These are phyloP conservation scores for Heliothis peltigera DNA, from an alignment of 2,888 invertebrate species.

Conservation along the genomic window DNA sequence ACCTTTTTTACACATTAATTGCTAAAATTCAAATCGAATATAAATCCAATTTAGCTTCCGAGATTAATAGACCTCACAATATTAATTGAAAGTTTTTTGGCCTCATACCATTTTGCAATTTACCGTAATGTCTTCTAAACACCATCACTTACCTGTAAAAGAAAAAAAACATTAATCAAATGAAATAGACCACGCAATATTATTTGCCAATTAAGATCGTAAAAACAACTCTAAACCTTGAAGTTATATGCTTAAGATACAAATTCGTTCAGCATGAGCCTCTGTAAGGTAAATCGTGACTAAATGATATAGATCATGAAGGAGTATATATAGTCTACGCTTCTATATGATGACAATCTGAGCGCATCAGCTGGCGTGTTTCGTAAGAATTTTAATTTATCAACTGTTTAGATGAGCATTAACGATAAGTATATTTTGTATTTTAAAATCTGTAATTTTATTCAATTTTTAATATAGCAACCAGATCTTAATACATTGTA, in stretches of 20 bases:
- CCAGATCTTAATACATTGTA: constrained; percentile 10
- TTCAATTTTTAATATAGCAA: neutral
- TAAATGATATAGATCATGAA: constrained; percentile 42
- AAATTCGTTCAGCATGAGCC: constrained; percentile 13
- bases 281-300: constrained; percentile 53
- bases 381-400: constrained; percentile 16
- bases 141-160: constrained; percentile 59
- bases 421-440: neutral
- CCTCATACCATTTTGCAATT: constrained; percentile 20
- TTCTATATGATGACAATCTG: constrained; percentile 22
- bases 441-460: no score
- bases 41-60: constrained; percentile 1
- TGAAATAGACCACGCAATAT: constrained; percentile 50
- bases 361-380: constrained; percentile 10
- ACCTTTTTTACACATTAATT: neutral
- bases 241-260: neutral
- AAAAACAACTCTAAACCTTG: constrained; percentile 19
- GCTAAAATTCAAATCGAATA: constrained; percentile 9
- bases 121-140: constrained; percentile 45
- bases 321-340: constrained; percentile 49
- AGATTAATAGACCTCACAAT: constrained; percentile 1
- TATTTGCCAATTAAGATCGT: constrained; percentile 45
- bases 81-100: constrained; percentile 27
- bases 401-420: neutral
- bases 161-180: constrained; percentile 52